These are phyloP conservation scores for Belonocnema kinseyi DNA, from an alignment of 1,140 invertebrate species.

Conservation along the genomic window DNA sequence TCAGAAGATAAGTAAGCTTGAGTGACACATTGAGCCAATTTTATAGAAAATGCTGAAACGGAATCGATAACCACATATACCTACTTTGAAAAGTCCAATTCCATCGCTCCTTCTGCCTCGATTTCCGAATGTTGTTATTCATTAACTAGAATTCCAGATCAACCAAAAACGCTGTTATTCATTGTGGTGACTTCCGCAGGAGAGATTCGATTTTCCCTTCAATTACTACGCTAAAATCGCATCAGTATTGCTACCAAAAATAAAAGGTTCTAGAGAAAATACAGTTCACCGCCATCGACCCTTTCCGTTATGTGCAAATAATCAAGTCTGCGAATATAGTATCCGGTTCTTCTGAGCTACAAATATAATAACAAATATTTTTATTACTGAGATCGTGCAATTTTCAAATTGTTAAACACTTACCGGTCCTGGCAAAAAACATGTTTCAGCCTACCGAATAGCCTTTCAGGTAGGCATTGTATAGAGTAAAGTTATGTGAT, in stretches of 20 bases:
- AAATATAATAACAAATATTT: neutral
- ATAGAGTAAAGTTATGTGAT: too few relatives aligned
- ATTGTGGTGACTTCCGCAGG: slow-evolving; percentile 25
- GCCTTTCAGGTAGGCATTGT: too few relatives aligned
- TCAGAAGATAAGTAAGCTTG: neutral
- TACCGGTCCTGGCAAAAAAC: too few relatives aligned
- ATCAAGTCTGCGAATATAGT: neutral
- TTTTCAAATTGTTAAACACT: too few relatives aligned
- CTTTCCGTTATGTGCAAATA: neutral
- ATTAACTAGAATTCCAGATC: slow-evolving; percentile 34
- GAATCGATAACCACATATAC: slow-evolving; percentile 48
- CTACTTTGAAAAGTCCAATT: slow-evolving; percentile 39
- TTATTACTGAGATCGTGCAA: neutral
- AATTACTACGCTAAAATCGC: slow-evolving; percentile 9
- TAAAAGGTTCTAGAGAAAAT: neutral
- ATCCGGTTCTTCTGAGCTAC: neutral
- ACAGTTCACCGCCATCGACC: neutral
- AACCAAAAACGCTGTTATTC: neutral
- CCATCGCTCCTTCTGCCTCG: slow-evolving; percentile 34
- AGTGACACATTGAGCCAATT: slow-evolving; percentile 38
- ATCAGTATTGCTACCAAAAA: neutral
- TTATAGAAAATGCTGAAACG: slow-evolving; percentile 32
- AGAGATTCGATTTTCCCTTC: slow-evolving; percentile 36
- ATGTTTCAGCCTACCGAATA: too few relatives aligned
- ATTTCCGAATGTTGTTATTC: slow-evolving; percentile 44